Base-by-base conservation (phyloP, 2,888 invertebrate species). In the Drosophila borborema region DNA sequence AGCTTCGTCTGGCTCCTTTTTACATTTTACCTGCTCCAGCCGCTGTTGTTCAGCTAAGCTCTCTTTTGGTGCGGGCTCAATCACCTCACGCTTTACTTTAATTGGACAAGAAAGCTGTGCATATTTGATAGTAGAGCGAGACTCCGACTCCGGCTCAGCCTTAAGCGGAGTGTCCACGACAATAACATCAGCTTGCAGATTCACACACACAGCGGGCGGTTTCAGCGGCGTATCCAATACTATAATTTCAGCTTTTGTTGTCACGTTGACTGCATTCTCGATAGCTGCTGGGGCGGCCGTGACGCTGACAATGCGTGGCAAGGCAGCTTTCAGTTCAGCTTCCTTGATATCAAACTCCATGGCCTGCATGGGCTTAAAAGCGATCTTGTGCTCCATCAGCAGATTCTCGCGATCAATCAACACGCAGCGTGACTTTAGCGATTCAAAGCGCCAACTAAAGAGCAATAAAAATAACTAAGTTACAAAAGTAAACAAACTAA, bases 401-500 rank as follows among this genome's bases (percentile, higher is more conserved):
- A 92, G 72, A 74, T 90, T 77, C 78, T 93, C 93, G n/a, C 92
- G 90, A 69, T 92, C 90, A 40, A 92, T 88, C 5, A 93, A 78
- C 58, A 92, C 83, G 58, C 93, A 93, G 12, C 93, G 90, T 1
- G 90, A 90, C 70, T 92, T 93, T 3, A 93, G 74, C 0, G 92
- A 90, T 73, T 93, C 93, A 75, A 93, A 93, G 23, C 93, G 91
- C 93, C 93, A 93, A 62, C 93, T 93, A 18, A 9, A 6, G 5
- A 28, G 10, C 3, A 23, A 18, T 34, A 0, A 2, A 0, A 7
- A 16, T 3, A 7, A 20, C 7, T 16, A 16, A 2, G 38, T 40
- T 40, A 28, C 9, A 48, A 3, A 8, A n/a, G 6, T 8, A 28
- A 12, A 18, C 1, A 1, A 23, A 5, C 1, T 3, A 0, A 40